phyloP scores from a whole-genome alignment of 2,797 vertebrate genomes.

The Vipera latastei region DNA sequence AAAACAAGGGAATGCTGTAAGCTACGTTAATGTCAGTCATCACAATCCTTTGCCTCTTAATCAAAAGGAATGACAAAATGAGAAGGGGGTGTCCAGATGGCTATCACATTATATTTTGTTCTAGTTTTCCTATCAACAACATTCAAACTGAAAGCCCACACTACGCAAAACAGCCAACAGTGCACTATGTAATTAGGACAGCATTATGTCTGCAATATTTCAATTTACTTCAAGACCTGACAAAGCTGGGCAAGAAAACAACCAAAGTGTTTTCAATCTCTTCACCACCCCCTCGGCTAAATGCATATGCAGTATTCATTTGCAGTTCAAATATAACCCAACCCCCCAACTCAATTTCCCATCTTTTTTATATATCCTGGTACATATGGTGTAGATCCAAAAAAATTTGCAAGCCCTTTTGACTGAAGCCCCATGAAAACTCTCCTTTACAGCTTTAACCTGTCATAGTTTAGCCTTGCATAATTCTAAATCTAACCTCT shows the following conservation, averaged over 20 bases:
- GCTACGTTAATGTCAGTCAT: constrained; percentile 37
- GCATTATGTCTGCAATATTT: constrained; percentile 20
- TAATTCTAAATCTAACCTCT: not conserved
- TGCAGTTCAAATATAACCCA: not conserved
- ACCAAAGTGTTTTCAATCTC: not conserved
- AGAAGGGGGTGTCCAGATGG: constrained; percentile 51
- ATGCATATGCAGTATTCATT: not conserved
- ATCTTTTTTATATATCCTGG: not conserved
- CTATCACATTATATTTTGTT: constrained; percentile 68
- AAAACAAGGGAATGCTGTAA: constrained; percentile 31
- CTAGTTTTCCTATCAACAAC: constrained; percentile 56
- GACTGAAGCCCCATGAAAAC: not conserved
- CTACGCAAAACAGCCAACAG: constrained; percentile 24
- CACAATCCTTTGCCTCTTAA: constrained; percentile 45
- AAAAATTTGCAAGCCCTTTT: not conserved
- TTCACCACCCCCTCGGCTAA: not conserved
- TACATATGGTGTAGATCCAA: not conserved
- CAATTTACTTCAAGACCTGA: constrained; percentile 10
- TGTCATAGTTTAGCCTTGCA: not conserved
- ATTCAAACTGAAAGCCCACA: constrained; percentile 50
- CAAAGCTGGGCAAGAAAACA: not conserved
- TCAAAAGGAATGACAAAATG: constrained; percentile 54
- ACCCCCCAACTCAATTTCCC: not conserved
- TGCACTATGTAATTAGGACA: constrained; percentile 31
- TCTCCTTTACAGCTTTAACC: not conserved